Conservation (phyloP, 2,888 invertebrate species). For the Dinocampus coccinellae region DNA sequence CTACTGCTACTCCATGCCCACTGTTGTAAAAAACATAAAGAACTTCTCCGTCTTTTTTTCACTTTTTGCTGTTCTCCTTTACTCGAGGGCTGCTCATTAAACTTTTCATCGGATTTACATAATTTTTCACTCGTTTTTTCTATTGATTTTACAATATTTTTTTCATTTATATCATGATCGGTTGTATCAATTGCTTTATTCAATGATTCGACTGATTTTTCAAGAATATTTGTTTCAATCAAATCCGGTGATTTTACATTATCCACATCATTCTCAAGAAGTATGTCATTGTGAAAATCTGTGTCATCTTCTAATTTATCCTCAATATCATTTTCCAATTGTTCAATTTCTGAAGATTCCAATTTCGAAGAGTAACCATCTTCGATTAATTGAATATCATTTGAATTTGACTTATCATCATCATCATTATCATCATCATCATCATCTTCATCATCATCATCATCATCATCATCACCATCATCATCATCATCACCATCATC, state of each 20-base stretch:
- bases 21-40: slow-evolving; percentile 79
- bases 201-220: slow-evolving; percentile 69
- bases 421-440: slow-evolving; percentile 54
- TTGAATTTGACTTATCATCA: slow-evolving; percentile 60
- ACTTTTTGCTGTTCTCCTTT: slow-evolving; percentile 72
- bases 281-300: slow-evolving; percentile 34
- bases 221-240: slow-evolving; percentile 62
- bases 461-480: slow-evolving; percentile 53
- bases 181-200: slow-evolving; percentile 54
- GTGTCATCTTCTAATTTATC: slow-evolving; percentile 45
- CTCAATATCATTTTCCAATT: slow-evolving; percentile 46
- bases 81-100: slow-evolving; percentile 64
- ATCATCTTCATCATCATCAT: slow-evolving; percentile 52
- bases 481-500: too few relatives aligned
- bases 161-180: slow-evolving; percentile 48
- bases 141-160: slow-evolving; percentile 46
- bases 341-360: slow-evolving; percentile 49
- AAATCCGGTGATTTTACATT: slow-evolving; percentile 13
- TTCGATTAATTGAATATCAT: slow-evolving; percentile 59
- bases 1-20: slow-evolving; percentile 82
- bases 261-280: slow-evolving; percentile 39
- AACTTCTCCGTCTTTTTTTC: slow-evolving; percentile 79
- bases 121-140: slow-evolving; percentile 54
- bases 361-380: slow-evolving; percentile 56
- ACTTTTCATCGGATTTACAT: slow-evolving; percentile 57